These are phyloP conservation scores for Cyprinodon diabolis DNA, from an alignment of 2,797 vertebrate species.

Conservation along the genomic window DNA sequence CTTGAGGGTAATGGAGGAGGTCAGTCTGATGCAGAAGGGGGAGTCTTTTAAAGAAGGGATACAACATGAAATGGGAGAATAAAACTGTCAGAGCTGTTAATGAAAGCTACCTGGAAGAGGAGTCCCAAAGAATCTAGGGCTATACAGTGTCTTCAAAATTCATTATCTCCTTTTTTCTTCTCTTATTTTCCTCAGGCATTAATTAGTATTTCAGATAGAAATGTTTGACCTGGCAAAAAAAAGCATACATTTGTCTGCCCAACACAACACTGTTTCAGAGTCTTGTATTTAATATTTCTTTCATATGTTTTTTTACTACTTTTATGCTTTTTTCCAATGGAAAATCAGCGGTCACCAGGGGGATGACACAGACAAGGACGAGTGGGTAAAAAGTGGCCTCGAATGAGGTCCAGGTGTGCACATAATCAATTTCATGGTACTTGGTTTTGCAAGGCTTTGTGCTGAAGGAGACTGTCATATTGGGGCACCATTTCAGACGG, in stretches of 20 bases:
- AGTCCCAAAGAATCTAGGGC: conserved; percentile 32
- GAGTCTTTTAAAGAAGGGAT: conserved; percentile 46
- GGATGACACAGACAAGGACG: conserved; percentile 22
- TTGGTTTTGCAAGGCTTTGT: conserved; percentile 72
- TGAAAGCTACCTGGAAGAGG: conserved; percentile 50
- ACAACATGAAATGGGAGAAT: conserved; percentile 63
- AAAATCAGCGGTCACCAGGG: conserved; percentile 21
- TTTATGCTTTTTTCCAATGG: conserved; percentile 30
- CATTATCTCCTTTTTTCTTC: conserved; percentile 10
- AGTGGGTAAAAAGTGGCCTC: conserved; percentile 47
- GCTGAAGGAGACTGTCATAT: conserved; percentile 73
- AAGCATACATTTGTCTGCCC: conserved; percentile 4
- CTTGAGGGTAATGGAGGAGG: conserved; percentile 75
- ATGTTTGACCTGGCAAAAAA: background rate
- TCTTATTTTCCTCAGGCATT: background rate
- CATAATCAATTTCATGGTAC: conserved; percentile 76
- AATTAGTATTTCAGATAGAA: conserved; percentile 20
- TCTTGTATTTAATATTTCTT: conserved; percentile 26
- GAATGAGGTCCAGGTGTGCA: conserved; percentile 74
- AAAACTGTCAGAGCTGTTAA: conserved; percentile 65
- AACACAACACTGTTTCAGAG: conserved; percentile 14
- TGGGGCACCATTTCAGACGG: conserved; percentile 70
- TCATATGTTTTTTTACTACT: conserved; percentile 25
- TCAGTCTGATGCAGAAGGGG: conserved; percentile 39
- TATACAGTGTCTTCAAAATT: conserved; percentile 58